Conservation (phyloP, 2,888 invertebrate genomes). For the Catocala fraxini region DNA sequence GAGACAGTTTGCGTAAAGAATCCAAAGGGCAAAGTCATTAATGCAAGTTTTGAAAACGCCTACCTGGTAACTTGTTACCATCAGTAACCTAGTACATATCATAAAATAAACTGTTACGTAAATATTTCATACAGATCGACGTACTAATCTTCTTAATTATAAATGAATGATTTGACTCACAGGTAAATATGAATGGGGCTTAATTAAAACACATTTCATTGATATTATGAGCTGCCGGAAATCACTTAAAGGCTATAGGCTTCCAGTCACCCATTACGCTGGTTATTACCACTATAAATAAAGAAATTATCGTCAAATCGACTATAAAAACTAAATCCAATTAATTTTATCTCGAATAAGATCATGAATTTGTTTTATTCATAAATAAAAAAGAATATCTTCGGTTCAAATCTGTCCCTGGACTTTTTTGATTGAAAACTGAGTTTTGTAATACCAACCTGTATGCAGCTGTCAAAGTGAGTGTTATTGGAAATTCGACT, state of each 20-base stretch:
- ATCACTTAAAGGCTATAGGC: constrained; percentile 20
- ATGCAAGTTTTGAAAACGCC: no score
- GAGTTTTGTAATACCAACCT: constrained; percentile 43
- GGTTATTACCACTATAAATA: constrained; percentile 44
- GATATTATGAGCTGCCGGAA: constrained; percentile 31
- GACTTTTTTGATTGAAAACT: constrained; percentile 64
- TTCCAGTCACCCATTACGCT: constrained; percentile 36
- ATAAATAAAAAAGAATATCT: constrained; percentile 57
- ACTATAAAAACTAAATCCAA: constrained; percentile 52
- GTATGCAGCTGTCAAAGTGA: background rate
- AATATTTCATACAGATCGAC: no score
- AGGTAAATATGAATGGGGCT: constrained; percentile 10
- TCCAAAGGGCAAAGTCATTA: no score
- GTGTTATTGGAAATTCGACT: background rate
- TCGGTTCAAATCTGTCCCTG: constrained; percentile 64
- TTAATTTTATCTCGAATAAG: constrained; percentile 55
- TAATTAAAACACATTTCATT: constrained; percentile 25
- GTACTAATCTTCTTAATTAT: no score
- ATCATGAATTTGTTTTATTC: constrained; percentile 61
- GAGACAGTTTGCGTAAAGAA: no score
- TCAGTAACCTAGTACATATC: no score
- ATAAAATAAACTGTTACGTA: no score
- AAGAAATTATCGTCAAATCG: constrained; percentile 51
- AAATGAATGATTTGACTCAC: background rate
- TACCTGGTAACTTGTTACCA: no score